Conservation (phyloP, 23 tunicate species). For the Halocynthia roretzi region DNA sequence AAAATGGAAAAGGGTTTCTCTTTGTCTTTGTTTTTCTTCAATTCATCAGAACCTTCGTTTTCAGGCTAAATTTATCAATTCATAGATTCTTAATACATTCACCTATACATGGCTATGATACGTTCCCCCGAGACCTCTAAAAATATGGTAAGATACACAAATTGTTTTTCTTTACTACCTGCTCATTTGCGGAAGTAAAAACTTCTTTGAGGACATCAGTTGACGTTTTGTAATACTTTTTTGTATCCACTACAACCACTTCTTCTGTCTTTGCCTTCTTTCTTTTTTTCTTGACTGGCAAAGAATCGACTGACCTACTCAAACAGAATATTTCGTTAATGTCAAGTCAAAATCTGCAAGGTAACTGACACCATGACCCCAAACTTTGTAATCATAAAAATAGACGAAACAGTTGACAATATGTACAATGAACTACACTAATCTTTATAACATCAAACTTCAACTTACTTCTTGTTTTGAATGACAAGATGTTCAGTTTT, state of each 20-base stretch:
- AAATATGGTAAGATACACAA: not conserved
- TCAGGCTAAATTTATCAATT: too few species aligned
- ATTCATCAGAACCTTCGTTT: too few species aligned
- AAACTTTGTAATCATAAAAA: too few species aligned
- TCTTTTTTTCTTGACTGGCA: not conserved
- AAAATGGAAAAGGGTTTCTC: conserved; percentile 1
- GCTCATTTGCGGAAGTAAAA: not conserved
- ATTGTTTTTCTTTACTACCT: not conserved
- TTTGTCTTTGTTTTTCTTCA: not conserved
- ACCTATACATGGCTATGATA: too few species aligned
- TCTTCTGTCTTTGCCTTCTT: not conserved
- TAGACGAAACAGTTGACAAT: too few species aligned
- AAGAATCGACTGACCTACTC: too few species aligned
- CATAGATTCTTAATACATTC: too few species aligned
- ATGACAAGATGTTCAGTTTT: conserved; percentile 1
- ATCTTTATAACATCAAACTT: not conserved
- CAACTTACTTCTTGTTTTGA: not conserved
- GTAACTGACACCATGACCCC: too few species aligned
- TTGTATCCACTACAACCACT: not conserved
- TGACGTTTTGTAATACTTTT: conserved; percentile 1
- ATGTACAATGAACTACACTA: too few species aligned
- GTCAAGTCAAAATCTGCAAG: too few species aligned
- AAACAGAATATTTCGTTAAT: too few species aligned
- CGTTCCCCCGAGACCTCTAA: too few species aligned
- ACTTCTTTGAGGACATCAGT: not conserved